Conservation (phyloP, 2,113 vertebrate genomes). For the Taurulus bubalis region DNA sequence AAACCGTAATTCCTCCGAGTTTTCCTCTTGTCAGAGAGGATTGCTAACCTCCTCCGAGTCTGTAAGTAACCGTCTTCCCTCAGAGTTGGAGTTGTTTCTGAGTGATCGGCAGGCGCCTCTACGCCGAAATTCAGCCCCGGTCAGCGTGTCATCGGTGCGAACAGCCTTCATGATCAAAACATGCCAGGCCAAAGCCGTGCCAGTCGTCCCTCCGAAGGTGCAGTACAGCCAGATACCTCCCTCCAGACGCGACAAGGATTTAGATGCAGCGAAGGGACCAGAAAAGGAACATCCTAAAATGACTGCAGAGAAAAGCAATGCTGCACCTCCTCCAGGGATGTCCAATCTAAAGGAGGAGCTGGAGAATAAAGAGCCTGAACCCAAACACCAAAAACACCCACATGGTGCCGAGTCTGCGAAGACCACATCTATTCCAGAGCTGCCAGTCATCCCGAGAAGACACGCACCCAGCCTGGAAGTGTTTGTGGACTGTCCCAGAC, state of each 20-base stretch:
- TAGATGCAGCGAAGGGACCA: slow-evolving; percentile 72
- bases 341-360: slow-evolving; percentile 86
- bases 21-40: slow-evolving; percentile 55
- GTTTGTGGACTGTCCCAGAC: slow-evolving; percentile 88
- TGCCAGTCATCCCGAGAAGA: slow-evolving; percentile 87
- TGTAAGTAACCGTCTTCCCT: slow-evolving; percentile 61
- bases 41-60: slow-evolving; percentile 48
- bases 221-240: slow-evolving; percentile 96
- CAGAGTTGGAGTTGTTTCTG: slow-evolving; percentile 83
- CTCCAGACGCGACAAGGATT: slow-evolving; percentile 83
- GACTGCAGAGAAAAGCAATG: slow-evolving; percentile 68
- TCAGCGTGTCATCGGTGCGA: slow-evolving; percentile 93
- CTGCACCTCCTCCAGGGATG: slow-evolving; percentile 72
- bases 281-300: slow-evolving; percentile 61
- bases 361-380: slow-evolving; percentile 82
- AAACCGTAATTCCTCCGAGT: slow-evolving; percentile 63
- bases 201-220: slow-evolving; percentile 93
- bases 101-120: slow-evolving; percentile 79
- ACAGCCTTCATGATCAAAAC: slow-evolving; percentile 98
- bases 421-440: slow-evolving; percentile 75
- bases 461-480: slow-evolving; percentile 88
- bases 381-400: slow-evolving; percentile 72
- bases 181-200: slow-evolving; percentile 94
- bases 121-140: slow-evolving; percentile 93
- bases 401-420: slow-evolving; percentile 72